These are phyloP conservation scores for Limanda limanda DNA, from an alignment of 2,113 vertebrate species.

Conservation along the genomic window DNA sequence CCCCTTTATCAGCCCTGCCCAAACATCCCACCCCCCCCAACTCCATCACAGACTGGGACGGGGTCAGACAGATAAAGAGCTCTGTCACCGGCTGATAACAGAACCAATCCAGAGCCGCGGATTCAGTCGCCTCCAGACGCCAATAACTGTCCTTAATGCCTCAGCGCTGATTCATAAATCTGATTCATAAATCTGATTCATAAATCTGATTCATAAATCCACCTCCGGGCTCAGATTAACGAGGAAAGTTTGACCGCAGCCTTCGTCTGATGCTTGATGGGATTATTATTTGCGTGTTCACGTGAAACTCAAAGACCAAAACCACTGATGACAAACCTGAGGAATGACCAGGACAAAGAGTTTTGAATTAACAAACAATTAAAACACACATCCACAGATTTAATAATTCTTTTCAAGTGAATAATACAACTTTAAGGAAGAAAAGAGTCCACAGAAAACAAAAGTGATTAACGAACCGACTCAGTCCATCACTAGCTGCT, in stretches of 20 bases:
- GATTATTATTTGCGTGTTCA: neutral
- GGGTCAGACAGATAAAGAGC: conserved; percentile 80
- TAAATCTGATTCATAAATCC: conserved; percentile 46
- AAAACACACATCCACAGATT: too few species aligned
- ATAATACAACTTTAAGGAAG: too few species aligned
- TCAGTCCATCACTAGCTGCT: too few species aligned
- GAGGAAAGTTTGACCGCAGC: conserved; percentile 31
- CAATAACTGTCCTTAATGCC: conserved; percentile 53
- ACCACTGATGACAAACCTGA: too few species aligned
- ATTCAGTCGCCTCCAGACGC: conserved; percentile 61
- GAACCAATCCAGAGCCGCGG: conserved; percentile 49
- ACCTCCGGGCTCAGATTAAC: conserved; percentile 47
- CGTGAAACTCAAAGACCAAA: too few species aligned
- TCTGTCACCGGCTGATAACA: conserved; percentile 78
- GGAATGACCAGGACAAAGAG: too few species aligned
- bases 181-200: too few species aligned
- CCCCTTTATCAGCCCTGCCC: conserved; percentile 72
- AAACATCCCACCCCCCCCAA: conserved; percentile 43
- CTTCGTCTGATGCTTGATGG: neutral
- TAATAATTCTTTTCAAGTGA: too few species aligned
- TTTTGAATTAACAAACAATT: too few species aligned
- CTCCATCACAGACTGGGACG: conserved; percentile 48
- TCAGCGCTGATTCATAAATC: conserved; percentile 45
- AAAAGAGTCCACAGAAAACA: too few species aligned
- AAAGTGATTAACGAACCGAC: too few species aligned